Base-by-base conservation (phyloP, 2,888 invertebrate genomes). In the Acleris emargana region DNA sequence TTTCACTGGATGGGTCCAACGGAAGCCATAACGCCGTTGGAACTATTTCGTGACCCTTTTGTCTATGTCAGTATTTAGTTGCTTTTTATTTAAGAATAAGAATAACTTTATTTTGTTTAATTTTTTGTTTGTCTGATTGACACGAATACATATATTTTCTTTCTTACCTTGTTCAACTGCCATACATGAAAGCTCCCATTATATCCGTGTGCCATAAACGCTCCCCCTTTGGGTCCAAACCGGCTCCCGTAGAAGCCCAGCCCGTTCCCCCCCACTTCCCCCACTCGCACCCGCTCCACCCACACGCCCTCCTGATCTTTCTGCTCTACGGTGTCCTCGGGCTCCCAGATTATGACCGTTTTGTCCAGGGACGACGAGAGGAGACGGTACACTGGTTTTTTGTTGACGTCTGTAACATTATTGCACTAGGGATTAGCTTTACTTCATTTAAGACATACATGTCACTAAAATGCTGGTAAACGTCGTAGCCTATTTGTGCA, bases 351-450 rank as follows among this genome's bases (percentile, higher is more conserved):
- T 45, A 99, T 96, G 79, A 98, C 94, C 0, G 97, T 97, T 82
- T 98, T 98, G 87, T 99, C 99, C 77, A 98, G 94, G 0, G 98
- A 99, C 1, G 97, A 96, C 0, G 99, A 97, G 0, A 99, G 91
- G 4, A 99, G 88, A 43, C 94, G 73, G 93, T 85, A 84, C 4
- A 82, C 78, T 16, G 87, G 84, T 6, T 20, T 54, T 1, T 3
- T 13, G 3, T 7, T 55, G 50, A 59, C 64, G 4, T 59, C 64
- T 64, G 43, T 1, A 25, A 42, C 7, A 18, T 18, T 42, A 11
- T 22, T 13, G n/a, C 16, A 13, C 42, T 11, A 42, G 42, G 3
- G 28, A 6, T 6, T 6, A 28, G 28, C 2, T 22, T 22, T 22
- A 22, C 2, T 22, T 22, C 22, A 22, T 22, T 22, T 22, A 22